Evolutionary conservation across 1,140 invertebrate species (phyloP).

Genomic region (Platorchestia sp.): DNA sequence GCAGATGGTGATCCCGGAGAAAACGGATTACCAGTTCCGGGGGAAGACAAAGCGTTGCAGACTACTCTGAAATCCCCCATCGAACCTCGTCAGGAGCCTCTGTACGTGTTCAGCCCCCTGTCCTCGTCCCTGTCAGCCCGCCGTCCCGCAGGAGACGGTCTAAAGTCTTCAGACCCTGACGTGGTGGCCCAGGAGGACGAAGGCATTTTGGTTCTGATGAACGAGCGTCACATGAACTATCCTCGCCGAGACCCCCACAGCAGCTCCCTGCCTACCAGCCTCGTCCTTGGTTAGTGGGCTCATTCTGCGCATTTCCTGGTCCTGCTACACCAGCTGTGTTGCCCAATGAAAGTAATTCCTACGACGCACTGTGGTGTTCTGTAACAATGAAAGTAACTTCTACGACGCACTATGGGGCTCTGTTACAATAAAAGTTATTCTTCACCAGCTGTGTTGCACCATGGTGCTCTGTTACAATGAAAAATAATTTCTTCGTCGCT

Average conservation of each 20-base stretch:
- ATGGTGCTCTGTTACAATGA: too few relatives aligned
- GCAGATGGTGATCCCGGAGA: slow-evolving; percentile 60
- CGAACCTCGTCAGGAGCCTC: slow-evolving; percentile 11
- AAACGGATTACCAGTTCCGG: slow-evolving; percentile 5
- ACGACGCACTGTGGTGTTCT: too few relatives aligned
- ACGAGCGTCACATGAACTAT: slow-evolving; percentile 61
- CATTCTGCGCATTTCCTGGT: background rate
- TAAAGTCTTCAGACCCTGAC: slow-evolving; percentile 18
- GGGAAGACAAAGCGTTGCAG: background rate
- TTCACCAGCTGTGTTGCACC: too few relatives aligned
- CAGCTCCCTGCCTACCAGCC: slow-evolving; percentile 59
- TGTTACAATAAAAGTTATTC: too few relatives aligned
- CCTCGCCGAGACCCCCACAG: slow-evolving; percentile 61
- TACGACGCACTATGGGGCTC: too few relatives aligned
- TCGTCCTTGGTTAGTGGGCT: slow-evolving; percentile 58
- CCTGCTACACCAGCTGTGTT: background rate
- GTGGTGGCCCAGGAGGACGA: slow-evolving; percentile 39
- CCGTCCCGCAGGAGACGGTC: slow-evolving; percentile 5
- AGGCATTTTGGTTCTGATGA: slow-evolving; percentile 61
- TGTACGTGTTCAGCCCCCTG: background rate
- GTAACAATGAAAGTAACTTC: too few relatives aligned
- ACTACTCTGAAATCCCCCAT: slow-evolving; percentile 51
- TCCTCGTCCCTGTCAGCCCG: slow-evolving; percentile 52
- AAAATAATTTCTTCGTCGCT: too few relatives aligned
- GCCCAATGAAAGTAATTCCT: too few relatives aligned